Conservation (phyloP, 2,113 vertebrate species). For the Toxotes chatareus region DNA sequence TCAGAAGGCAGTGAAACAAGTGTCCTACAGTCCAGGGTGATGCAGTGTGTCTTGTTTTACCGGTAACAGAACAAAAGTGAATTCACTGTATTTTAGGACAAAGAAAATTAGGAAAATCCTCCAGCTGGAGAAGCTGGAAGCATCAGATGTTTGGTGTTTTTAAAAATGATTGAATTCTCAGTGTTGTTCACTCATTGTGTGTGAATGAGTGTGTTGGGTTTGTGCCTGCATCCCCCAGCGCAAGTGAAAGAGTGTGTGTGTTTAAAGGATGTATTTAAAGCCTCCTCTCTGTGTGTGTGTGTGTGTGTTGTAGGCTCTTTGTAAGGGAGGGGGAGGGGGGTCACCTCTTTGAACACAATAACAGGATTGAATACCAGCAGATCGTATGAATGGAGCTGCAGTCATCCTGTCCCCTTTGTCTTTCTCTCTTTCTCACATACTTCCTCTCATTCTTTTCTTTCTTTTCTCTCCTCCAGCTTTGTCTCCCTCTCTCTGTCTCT, state of each 20-base stretch:
- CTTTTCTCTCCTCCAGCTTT: background rate
- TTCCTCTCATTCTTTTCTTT: background rate
- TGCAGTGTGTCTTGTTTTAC: too few species aligned
- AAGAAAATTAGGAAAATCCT: too few species aligned
- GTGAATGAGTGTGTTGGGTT: background rate
- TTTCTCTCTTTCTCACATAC: background rate
- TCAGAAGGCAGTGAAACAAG: too few species aligned
- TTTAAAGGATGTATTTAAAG: background rate
- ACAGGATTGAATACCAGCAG: constrained; percentile 13
- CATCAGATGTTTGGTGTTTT: too few species aligned
- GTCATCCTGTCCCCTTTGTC: constrained; percentile 33
- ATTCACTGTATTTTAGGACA: too few species aligned
- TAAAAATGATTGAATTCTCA: background rate
- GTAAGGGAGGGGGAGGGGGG: background rate
- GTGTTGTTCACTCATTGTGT: background rate
- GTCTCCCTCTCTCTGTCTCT: background rate
- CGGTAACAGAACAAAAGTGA: too few species aligned
- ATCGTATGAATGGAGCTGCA: constrained; percentile 29
- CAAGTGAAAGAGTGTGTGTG: background rate
- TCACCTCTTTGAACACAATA: constrained; percentile 7
- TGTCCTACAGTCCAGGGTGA: too few species aligned
- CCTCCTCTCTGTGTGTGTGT: background rate
- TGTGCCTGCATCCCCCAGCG: background rate
- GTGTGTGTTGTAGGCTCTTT: constrained; percentile 1
- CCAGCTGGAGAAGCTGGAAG: too few species aligned